Conservation (phyloP, 1,140 invertebrate genomes). For the Drosophila trapezifrons region DNA sequence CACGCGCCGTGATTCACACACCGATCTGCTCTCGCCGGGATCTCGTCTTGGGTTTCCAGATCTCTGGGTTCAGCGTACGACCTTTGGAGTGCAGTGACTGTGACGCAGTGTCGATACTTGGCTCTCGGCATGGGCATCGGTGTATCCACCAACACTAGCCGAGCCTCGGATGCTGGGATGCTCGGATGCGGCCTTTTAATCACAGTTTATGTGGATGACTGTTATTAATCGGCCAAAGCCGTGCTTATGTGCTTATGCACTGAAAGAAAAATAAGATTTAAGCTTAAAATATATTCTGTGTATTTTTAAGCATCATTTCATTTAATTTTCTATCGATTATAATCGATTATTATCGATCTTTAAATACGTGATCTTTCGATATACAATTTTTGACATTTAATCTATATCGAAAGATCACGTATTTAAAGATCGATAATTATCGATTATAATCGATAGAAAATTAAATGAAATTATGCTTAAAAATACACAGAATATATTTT, state of each 20-base stretch:
- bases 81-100: constrained; percentile 76
- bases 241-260: neutral
- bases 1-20: constrained; percentile 72
- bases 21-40: constrained; percentile 14
- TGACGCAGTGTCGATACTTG: constrained; percentile 41
- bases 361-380: no score
- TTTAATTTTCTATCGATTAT: no score
- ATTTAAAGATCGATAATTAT: no score
- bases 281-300: neutral
- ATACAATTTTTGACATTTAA: no score
- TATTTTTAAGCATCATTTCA: no score
- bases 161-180: constrained; percentile 13
- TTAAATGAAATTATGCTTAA: no score
- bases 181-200: constrained; percentile 52
- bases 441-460: no score
- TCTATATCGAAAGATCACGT: no score
- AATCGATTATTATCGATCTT: no score
- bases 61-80: constrained; percentile 71
- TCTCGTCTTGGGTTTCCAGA: constrained; percentile 21
- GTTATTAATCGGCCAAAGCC: constrained; percentile 64
- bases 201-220: constrained; percentile 73
- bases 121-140: neutral
- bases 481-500: neutral
- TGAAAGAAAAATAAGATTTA: neutral
- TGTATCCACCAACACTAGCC: neutral